Evolutionary conservation across 2,113 vertebrate species (phyloP).

Genomic region (Petromus typicus): DNA sequence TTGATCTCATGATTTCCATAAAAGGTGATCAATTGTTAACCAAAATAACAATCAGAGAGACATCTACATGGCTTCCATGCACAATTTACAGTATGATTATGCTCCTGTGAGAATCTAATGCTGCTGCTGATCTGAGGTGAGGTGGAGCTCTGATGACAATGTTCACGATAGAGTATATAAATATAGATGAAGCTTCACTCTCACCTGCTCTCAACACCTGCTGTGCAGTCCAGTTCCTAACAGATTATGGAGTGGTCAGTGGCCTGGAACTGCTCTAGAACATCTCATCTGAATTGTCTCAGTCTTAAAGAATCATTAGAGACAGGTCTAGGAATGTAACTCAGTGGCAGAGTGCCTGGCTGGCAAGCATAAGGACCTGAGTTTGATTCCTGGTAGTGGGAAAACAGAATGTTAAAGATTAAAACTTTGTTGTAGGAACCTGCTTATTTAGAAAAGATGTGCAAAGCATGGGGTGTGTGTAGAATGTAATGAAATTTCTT

Average conservation of each 20-base stretch:
- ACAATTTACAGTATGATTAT: background rate
- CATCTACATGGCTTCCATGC: background rate
- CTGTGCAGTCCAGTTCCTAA: background rate
- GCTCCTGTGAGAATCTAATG: background rate
- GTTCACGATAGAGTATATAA: background rate
- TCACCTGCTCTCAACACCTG: background rate
- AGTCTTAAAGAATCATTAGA: background rate
- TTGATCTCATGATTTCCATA: background rate
- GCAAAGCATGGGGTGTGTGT: background rate
- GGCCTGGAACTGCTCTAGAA: background rate
- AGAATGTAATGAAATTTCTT: background rate
- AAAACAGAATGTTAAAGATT: background rate
- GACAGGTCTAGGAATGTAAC: too few relatives aligned
- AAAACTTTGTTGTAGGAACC: background rate
- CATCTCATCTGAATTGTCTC: background rate
- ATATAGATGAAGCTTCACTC: background rate
- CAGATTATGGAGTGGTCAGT: background rate
- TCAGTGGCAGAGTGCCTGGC: too few relatives aligned
- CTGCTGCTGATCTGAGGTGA: background rate
- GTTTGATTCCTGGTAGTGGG: too few relatives aligned
- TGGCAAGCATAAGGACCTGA: too few relatives aligned
- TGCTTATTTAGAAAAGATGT: background rate
- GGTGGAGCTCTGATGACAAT: background rate
- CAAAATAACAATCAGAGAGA: background rate
- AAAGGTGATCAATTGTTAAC: background rate